phyloP scores from a whole-genome alignment of 1,140 invertebrate species.

The Musca domestica region DNA sequence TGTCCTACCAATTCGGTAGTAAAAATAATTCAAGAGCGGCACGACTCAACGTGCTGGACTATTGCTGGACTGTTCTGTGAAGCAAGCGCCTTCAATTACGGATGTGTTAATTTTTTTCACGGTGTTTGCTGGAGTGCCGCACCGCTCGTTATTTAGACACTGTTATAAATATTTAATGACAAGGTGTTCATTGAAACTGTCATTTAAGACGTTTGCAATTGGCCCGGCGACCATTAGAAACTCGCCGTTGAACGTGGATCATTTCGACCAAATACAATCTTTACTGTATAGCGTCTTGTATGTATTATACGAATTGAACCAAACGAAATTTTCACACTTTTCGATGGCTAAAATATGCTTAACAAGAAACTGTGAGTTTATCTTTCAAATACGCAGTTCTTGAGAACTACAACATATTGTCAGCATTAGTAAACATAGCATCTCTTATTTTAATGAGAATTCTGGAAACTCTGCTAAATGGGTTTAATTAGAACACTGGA shows the following conservation, averaged over 20 bases:
- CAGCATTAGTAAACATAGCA: too few species aligned
- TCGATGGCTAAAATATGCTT: too few species aligned
- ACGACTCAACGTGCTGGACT: background rate
- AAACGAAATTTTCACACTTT: too few species aligned
- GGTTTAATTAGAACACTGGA: too few species aligned
- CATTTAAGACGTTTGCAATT: background rate
- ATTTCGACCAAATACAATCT: too few species aligned
- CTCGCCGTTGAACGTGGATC: too few species aligned
- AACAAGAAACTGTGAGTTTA: too few species aligned
- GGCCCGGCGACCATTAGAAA: too few species aligned
- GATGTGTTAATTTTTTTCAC: constrained; percentile 15
- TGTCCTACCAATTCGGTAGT: constrained; percentile 10
- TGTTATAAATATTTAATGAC: constrained; percentile 9
- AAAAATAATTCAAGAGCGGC: constrained; percentile 2
- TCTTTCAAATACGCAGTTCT: background rate
- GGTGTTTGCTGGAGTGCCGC: background rate
- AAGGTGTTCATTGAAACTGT: constrained; percentile 1
- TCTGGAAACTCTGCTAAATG: too few species aligned
- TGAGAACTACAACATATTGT: background rate
- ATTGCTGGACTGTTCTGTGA: background rate
- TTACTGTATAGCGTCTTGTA: too few species aligned
- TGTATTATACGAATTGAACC: too few species aligned
- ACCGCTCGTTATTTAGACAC: background rate
- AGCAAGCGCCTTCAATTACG: constrained; percentile 16
- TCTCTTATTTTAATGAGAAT: too few species aligned